Evolutionary conservation across 2,888 invertebrate genomes (phyloP), one percentile per base, ranked within the genome.

Genomic region (Lasioglossum marginatum): DNA sequence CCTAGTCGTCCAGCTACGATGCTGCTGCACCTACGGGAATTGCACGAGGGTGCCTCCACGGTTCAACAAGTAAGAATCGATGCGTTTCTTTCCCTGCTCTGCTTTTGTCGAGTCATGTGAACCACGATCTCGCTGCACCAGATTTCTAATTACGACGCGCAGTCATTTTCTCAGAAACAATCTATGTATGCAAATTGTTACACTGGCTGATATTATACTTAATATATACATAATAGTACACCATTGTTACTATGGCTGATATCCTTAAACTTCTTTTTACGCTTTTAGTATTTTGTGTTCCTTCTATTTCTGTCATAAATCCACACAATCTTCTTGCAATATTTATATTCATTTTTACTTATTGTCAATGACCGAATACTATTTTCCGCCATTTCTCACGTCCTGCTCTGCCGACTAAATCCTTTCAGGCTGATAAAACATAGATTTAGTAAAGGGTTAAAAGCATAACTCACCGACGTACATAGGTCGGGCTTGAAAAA

Each of bases 1-100:
- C 66, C 73, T 27, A 16, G 34, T 19, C 60, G 16, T 31, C 19
- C 16, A 45, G 27, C 14, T 45, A 57, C 60, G 37, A 37, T 57
- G 57, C n/a, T 52, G 70, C 70, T 79, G 70, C 68, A 23, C 34
- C 77, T 43, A 57, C 37, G 37, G 6, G 31, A 37, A 43, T 40
- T 45, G 80, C 70, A 76, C 40, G 74, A 57, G 77, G 79, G 27
- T 75, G 63, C 40, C 60, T 63, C 60, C 31, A 63, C 71, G 27
- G 48, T 73, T 23, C 34, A 34, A 27, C 70, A 27, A 52, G 68
- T 57, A 45, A 45, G 68, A 74, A 79, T 43, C 16, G 52, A 16
- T 12, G 37, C 66, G 34, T 68, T 68, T 68, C 34, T 19, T 45
- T 34, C 6, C 19, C 1, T 27, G 4, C 40, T 60, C 34, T 23